Percentiles rank a stretch among this genome's conserved stretches.
These are phyloP conservation scores for Luffia ferchaultella DNA, from an alignment of 2,888 invertebrate species.

Conservation along the genomic window DNA sequence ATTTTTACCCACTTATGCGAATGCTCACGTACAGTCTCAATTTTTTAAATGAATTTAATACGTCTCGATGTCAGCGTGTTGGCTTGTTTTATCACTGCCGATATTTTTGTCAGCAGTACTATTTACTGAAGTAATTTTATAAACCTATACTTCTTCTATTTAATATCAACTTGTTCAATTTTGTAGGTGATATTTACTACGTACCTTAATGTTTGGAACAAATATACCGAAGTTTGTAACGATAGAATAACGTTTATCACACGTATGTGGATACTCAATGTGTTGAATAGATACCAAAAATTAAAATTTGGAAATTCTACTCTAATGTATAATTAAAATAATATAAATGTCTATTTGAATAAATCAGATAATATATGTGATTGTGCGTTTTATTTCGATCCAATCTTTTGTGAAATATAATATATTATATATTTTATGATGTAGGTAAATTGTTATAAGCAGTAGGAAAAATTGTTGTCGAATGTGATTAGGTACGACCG, in stretches of 20 bases:
- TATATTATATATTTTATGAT: too few relatives aligned
- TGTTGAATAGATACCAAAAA: constrained; percentile 59
- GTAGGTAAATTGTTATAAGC: too few relatives aligned
- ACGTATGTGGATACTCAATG: constrained; percentile 44
- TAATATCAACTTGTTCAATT: constrained; percentile 53
- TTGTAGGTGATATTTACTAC: constrained; percentile 61
- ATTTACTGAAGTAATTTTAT: constrained; percentile 53
- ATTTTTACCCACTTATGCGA: neutral
- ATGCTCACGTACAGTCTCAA: neutral
- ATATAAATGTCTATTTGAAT: constrained; percentile 64
- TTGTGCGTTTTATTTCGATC: constrained; percentile 39
- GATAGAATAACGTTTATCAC: constrained; percentile 33
- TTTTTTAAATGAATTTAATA: neutral
- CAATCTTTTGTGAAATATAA: neutral
- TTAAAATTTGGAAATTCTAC: constrained; percentile 58
- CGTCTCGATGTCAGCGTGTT: constrained; percentile 5
- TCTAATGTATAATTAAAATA: constrained; percentile 39
- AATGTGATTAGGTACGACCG: too few relatives aligned
- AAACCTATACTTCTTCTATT: constrained; percentile 57
- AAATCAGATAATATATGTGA: constrained; percentile 55
- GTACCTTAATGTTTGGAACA: constrained; percentile 57
- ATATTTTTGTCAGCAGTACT: constrained; percentile 43
- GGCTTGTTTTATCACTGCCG: constrained; percentile 62
- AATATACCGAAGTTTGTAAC: constrained; percentile 49
- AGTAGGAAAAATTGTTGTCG: too few relatives aligned